Evolutionary conservation across 2,797 vertebrate genomes (phyloP).

Genomic region (Pantherophis vulpinus): DNA sequence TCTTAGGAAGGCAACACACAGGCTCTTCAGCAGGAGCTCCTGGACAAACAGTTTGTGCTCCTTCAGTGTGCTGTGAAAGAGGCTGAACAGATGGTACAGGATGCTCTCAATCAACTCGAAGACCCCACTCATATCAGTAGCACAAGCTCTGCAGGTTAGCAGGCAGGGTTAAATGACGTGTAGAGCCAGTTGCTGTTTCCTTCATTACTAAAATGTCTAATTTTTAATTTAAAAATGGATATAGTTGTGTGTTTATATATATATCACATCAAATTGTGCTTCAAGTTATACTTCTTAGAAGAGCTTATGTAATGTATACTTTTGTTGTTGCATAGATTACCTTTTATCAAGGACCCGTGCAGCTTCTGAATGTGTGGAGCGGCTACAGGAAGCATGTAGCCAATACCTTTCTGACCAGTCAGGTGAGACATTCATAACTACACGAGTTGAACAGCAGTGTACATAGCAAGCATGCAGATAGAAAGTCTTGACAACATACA

Average conservation of each 20-base stretch:
- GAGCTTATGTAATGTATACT: background rate
- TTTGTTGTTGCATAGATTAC: constrained; percentile 77
- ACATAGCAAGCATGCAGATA: background rate
- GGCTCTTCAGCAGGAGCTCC: constrained; percentile 71
- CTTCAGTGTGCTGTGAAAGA: constrained; percentile 75
- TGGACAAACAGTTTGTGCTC: constrained; percentile 73
- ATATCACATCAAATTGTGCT: too few species aligned
- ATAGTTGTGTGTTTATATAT: background rate
- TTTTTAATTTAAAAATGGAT: background rate
- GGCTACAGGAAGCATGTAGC: constrained; percentile 72
- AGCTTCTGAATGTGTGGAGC: constrained; percentile 77
- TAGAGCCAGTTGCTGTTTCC: background rate
- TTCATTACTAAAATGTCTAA: background rate
- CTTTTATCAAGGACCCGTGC: constrained; percentile 83
- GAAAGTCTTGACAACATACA: background rate
- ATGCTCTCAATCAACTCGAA: constrained; percentile 82
- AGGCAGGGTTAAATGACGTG: background rate
- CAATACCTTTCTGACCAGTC: constrained; percentile 71
- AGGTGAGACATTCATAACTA: constrained; percentile 69
- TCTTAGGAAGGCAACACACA: constrained; percentile 76
- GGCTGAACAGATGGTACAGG: constrained; percentile 81
- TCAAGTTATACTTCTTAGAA: background rate
- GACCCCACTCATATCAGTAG: constrained; percentile 87
- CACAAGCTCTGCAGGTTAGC: constrained; percentile 84
- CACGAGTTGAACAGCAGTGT: background rate